Evolutionary conservation across 2,888 invertebrate genomes (phyloP).

Genomic region (Tupiocoris notatus): DNA sequence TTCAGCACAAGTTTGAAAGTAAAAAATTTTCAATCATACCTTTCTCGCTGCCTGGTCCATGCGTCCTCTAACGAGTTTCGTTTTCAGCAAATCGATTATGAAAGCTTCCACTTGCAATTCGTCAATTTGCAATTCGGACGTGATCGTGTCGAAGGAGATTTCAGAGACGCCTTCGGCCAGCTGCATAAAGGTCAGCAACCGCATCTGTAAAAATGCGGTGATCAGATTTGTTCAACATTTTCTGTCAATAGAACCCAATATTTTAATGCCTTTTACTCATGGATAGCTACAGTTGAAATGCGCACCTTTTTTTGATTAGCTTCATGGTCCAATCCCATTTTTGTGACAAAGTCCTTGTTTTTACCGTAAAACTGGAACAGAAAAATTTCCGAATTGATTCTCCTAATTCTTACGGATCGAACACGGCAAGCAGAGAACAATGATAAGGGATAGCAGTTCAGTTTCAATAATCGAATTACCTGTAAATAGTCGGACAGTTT

Average conservation of each 20-base stretch:
- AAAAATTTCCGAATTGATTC: too few relatives aligned
- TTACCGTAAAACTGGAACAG: conserved; percentile 74
- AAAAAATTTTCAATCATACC: too few relatives aligned
- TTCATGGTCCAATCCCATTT: conserved; percentile 80
- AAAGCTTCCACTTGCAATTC: conserved; percentile 92
- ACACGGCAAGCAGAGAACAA: too few relatives aligned
- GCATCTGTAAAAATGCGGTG: conserved; percentile 62
- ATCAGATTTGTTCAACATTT: neutral
- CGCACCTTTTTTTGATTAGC: conserved; percentile 86
- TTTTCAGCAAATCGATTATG: conserved; percentile 91
- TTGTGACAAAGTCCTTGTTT: conserved; percentile 84
- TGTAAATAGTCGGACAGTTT: conserved; percentile 84
- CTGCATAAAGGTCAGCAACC: conserved; percentile 94
- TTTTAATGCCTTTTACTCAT: too few relatives aligned
- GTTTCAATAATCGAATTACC: neutral
- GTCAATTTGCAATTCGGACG: conserved; percentile 81
- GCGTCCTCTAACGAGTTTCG: conserved; percentile 85
- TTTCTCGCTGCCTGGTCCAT: conserved; percentile 85
- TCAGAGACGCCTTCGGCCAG: conserved; percentile 91
- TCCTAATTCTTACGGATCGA: too few relatives aligned
- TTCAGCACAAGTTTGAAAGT: too few relatives aligned
- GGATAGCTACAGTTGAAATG: too few relatives aligned
- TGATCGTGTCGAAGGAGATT: conserved; percentile 86
- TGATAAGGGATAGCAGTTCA: too few relatives aligned
- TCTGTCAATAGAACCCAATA: neutral